A percentile compares a stretch with the other conserved stretches of the same genome.
Evolutionary conservation across 2,888 invertebrate species (phyloP).

Genomic region (Morpho deidamia): DNA sequence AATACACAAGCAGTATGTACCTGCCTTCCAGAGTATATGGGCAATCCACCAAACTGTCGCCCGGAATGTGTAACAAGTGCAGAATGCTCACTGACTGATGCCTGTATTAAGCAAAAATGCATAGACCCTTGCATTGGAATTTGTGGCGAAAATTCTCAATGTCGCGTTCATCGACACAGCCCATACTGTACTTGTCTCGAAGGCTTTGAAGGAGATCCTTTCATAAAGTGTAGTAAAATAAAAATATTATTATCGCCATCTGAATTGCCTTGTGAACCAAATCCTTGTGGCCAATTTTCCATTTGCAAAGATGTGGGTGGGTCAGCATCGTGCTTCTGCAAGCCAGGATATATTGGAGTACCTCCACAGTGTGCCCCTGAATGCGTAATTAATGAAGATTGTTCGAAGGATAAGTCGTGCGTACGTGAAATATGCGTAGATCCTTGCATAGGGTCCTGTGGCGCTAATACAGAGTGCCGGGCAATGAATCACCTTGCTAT

Average conservation of each 20-base stretch:
- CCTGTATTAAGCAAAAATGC: slow-evolving; percentile 88
- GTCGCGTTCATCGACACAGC: slow-evolving; percentile 82
- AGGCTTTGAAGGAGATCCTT: slow-evolving; percentile 87
- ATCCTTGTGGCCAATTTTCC: slow-evolving; percentile 84
- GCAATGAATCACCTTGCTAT: slow-evolving; percentile 87
- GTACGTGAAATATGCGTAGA: slow-evolving; percentile 85
- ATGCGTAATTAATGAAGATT: slow-evolving; percentile 87
- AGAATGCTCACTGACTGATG: slow-evolving; percentile 87
- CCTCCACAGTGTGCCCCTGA: slow-evolving; percentile 87
- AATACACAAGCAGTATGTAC: slow-evolving; percentile 83
- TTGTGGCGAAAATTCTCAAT: slow-evolving; percentile 84
- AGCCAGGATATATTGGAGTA: slow-evolving; percentile 80
- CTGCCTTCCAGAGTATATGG: slow-evolving; percentile 83
- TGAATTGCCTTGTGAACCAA: slow-evolving; percentile 78
- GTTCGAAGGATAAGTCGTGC: slow-evolving; percentile 84
- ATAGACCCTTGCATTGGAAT: slow-evolving; percentile 88
- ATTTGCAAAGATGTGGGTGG: slow-evolving; percentile 76
- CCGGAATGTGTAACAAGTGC: slow-evolving; percentile 89
- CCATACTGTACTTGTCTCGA: slow-evolving; percentile 86
- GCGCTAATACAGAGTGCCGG: slow-evolving; percentile 83
- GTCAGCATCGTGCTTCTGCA: slow-evolving; percentile 80
- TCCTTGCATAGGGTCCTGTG: slow-evolving; percentile 85
- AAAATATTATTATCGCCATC: slow-evolving; percentile 75
- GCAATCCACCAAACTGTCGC: slow-evolving; percentile 86
- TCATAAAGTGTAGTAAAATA: slow-evolving; percentile 68